These are phyloP conservation scores for Alitta virens DNA, from an alignment of 2,888 invertebrate genomes.

Conservation along the genomic window DNA sequence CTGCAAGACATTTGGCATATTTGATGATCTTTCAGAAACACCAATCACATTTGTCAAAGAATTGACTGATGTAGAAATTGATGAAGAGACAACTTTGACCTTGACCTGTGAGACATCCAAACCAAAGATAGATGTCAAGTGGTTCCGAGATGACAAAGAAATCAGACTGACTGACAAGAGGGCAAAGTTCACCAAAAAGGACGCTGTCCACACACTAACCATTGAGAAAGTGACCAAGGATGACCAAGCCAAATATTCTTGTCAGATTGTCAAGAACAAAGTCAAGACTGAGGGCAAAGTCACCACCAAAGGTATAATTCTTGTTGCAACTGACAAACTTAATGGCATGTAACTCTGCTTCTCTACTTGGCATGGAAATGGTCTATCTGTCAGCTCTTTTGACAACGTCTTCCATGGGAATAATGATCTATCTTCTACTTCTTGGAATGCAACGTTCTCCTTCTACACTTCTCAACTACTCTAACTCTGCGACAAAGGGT, in stretches of 20 bases:
- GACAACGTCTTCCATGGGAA: no score
- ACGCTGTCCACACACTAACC: conserved; percentile 38
- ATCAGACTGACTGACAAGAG: conserved; percentile 61
- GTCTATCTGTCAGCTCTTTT: no score
- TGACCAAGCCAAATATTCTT: conserved; percentile 49
- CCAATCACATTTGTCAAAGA: conserved; percentile 1
- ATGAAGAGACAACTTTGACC: conserved; percentile 62
- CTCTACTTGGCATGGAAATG: no score
- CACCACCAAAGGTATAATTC: conserved; percentile 17
- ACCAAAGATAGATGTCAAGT: conserved; percentile 87
- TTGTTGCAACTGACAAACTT: no score
- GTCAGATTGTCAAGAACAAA: conserved; percentile 38
- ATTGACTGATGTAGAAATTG: conserved; percentile 23
- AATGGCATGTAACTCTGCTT: no score
- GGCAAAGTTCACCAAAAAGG: conserved; percentile 34
- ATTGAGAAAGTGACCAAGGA: conserved; percentile 41
- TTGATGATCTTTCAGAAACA: conserved; percentile 4
- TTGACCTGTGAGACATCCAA: conserved; percentile 93
- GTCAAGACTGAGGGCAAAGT: conserved; percentile 40
- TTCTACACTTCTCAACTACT: no score
- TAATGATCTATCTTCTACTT: no score
- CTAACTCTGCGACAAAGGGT: no score
- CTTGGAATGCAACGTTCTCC: no score
- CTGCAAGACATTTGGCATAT: no score
- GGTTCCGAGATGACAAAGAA: conserved; percentile 73